Evolutionary conservation across 2,888 invertebrate genomes (phyloP).

Genomic region (Aquatica leii): DNA sequence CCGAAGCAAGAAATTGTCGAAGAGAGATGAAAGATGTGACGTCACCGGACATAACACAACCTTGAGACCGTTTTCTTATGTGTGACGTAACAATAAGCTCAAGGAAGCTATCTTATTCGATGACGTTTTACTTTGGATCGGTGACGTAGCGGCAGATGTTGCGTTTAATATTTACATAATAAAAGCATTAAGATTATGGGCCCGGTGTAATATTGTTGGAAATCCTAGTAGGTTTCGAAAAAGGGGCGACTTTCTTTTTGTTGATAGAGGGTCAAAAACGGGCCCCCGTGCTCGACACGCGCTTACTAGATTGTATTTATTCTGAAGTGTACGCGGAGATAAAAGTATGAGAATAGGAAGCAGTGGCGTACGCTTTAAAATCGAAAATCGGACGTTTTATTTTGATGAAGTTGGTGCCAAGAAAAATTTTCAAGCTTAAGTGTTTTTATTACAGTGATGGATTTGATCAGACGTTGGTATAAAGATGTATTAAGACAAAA

Average conservation of each 20-base stretch:
- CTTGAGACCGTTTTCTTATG: conserved; percentile 60
- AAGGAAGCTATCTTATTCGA: conserved; percentile 39
- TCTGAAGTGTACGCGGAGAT: conserved; percentile 52
- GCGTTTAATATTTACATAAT: conserved; percentile 56
- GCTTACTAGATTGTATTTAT: conserved; percentile 58
- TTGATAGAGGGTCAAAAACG: conserved; percentile 59
- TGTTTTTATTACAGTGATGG: too few species aligned
- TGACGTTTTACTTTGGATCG: conserved; percentile 33
- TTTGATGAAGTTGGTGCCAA: too few species aligned
- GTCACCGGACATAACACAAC: conserved; percentile 58
- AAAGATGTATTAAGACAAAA: too few species aligned
- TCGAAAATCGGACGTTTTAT: neutral
- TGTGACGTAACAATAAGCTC: conserved; percentile 45
- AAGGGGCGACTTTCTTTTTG: conserved; percentile 59
- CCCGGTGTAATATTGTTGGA: conserved; percentile 56
- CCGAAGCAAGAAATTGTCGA: conserved; percentile 27
- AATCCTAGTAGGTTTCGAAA: conserved; percentile 49
- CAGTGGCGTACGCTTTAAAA: conserved; percentile 50
- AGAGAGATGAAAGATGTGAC: conserved; percentile 47
- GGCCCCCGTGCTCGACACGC: conserved; percentile 60
- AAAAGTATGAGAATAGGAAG: conserved; percentile 51
- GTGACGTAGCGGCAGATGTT: conserved; percentile 54
- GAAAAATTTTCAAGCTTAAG: too few species aligned
- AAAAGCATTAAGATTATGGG: conserved; percentile 60
- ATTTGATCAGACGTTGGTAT: too few species aligned